Evolutionary conservation across 1,140 invertebrate genomes (phyloP).

Genomic region (Latrodectus geometricus): DNA sequence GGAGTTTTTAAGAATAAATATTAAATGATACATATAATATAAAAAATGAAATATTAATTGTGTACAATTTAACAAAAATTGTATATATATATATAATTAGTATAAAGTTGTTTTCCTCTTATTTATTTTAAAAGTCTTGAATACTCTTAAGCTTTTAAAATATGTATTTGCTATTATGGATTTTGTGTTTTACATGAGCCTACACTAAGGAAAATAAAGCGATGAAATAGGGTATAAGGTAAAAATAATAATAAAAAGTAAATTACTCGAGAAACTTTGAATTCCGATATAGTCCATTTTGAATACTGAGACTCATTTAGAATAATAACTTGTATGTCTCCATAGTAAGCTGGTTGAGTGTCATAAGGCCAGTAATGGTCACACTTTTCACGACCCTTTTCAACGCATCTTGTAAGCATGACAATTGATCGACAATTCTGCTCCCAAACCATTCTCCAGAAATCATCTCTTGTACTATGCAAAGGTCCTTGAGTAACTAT

Average conservation of each 20-base stretch:
- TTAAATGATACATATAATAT: too few relatives aligned
- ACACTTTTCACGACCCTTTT: slow-evolving; percentile 92
- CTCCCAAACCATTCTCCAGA: slow-evolving; percentile 99
- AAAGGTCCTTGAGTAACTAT: slow-evolving; percentile 97
- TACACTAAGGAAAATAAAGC: not conserved
- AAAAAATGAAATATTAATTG: too few relatives aligned
- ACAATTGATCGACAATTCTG: slow-evolving; percentile 93
- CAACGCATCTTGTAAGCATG: slow-evolving; percentile 94
- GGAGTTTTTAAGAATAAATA: too few relatives aligned
- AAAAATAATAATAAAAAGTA: not conserved
- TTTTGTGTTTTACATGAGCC: not conserved
- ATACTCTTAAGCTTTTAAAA: not conserved
- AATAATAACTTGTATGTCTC: slow-evolving; percentile 90
- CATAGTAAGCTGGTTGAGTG: slow-evolving; percentile 92
- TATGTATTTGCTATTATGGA: not conserved
- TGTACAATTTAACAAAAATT: too few relatives aligned
- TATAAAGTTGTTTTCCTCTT: too few relatives aligned
- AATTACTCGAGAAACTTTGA: slow-evolving; percentile 76
- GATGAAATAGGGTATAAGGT: not conserved
- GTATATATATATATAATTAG: too few relatives aligned
- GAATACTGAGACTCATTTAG: slow-evolving; percentile 93
- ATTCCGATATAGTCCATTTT: slow-evolving; percentile 95
- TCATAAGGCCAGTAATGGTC: slow-evolving; percentile 98
- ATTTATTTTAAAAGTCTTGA: not conserved
- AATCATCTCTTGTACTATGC: slow-evolving; percentile 95